These are phyloP conservation scores for Hemibagrus guttatus DNA, from an alignment of 2,797 vertebrate genomes.

Conservation along the genomic window DNA sequence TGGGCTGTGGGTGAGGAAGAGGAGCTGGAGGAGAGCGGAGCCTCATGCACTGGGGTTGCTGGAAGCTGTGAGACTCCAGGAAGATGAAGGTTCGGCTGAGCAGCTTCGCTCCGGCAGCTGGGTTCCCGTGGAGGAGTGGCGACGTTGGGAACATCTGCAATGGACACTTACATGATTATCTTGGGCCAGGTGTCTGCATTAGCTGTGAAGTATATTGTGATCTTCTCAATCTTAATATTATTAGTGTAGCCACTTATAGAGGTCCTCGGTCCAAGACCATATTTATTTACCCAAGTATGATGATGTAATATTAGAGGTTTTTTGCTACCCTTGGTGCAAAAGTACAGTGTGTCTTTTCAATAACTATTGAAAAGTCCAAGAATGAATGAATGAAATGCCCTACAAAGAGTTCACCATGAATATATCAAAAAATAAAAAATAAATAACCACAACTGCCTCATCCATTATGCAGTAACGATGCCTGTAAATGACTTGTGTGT, in stretches of 20 bases:
- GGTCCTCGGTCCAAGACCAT: not conserved
- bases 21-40: slow-evolving; percentile 71
- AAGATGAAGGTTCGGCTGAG: slow-evolving; percentile 79
- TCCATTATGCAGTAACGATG: slow-evolving; percentile 2
- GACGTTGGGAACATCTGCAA: slow-evolving; percentile 74
- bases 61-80: slow-evolving; percentile 66
- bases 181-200: not conserved
- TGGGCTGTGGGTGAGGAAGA: slow-evolving; percentile 77
- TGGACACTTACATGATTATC: not conserved
- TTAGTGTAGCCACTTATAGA: not conserved
- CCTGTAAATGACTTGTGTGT: not conserved
- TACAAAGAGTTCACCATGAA: not conserved
- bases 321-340: not conserved
- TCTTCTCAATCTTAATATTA: not conserved
- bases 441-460: not conserved
- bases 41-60: slow-evolving; percentile 71
- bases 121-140: slow-evolving; percentile 71
- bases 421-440: not conserved
- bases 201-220: not conserved
- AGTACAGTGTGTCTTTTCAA: not conserved
- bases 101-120: slow-evolving; percentile 77
- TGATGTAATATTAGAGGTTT: not conserved
- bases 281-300: not conserved
- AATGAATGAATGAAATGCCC: not conserved
- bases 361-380: not conserved